Conservation (phyloP, 2,113 vertebrate species). For the Eupsittula cactorum region DNA sequence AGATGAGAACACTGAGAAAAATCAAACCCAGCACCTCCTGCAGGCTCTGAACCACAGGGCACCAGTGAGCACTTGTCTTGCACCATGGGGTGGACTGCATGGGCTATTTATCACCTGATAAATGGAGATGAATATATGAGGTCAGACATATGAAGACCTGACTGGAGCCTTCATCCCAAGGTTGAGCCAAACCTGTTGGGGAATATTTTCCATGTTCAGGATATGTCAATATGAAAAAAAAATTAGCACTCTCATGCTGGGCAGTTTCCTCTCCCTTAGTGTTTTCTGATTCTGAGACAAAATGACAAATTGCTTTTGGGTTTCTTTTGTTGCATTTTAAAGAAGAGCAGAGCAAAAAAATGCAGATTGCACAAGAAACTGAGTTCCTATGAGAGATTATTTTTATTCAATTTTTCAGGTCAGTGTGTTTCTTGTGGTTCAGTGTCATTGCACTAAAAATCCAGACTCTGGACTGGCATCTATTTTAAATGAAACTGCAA, state of each 20-base stretch:
- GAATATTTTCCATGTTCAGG: background rate
- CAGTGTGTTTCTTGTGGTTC: background rate
- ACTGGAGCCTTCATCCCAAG: background rate
- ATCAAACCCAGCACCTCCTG: background rate
- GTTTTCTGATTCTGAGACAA: background rate
- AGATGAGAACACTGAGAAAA: background rate
- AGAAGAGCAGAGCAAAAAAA: background rate
- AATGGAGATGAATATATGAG: background rate
- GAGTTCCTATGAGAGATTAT: background rate
- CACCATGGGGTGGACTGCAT: rapidly evolving
- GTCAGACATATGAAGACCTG: background rate
- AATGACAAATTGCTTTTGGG: background rate
- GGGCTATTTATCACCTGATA: background rate
- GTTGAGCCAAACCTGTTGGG: background rate
- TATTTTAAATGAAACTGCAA: background rate
- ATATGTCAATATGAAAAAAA: background rate
- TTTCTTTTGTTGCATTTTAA: background rate
- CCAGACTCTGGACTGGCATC: background rate
- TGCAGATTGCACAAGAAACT: background rate
- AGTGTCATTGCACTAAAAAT: conserved; percentile 4
- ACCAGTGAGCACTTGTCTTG: background rate
- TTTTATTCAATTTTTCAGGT: background rate
- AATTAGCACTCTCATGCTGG: background rate
- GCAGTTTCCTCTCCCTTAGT: background rate
- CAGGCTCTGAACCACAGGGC: background rate